phyloP scores from a whole-genome alignment of 2,888 invertebrate species.

The Molorchus minor region DNA sequence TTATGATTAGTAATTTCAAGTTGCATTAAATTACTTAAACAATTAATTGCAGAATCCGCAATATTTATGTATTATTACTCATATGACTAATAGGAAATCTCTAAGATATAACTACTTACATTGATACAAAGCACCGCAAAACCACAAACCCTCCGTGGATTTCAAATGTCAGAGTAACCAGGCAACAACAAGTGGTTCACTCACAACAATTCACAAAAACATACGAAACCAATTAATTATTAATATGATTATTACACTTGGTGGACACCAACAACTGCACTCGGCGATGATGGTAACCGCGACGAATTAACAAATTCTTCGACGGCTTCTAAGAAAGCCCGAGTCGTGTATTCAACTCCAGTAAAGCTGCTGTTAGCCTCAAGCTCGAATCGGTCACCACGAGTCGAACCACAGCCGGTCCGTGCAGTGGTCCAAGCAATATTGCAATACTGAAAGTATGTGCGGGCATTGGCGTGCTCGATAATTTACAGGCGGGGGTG shows the following conservation, averaged over 20 bases:
- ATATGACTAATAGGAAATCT: too few relatives aligned
- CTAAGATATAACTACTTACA: slow-evolving; percentile 16
- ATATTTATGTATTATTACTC: too few relatives aligned
- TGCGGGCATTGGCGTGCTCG: slow-evolving; percentile 36
- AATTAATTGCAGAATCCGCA: too few relatives aligned
- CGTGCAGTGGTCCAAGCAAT: slow-evolving; percentile 41
- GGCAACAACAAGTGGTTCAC: slow-evolving; percentile 35
- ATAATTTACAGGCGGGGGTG: slow-evolving; percentile 9
- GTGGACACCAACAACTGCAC: not conserved
- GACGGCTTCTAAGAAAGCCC: slow-evolving; percentile 3
- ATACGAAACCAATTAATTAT: too few relatives aligned
- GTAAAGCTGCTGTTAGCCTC: slow-evolving; percentile 20
- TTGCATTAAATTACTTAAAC: too few relatives aligned
- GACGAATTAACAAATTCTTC: not conserved
- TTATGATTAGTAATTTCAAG: too few relatives aligned
- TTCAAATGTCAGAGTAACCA: slow-evolving; percentile 30
- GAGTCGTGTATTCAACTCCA: slow-evolving; percentile 3
- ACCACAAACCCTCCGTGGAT: slow-evolving; percentile 25
- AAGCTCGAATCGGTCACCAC: slow-evolving; percentile 34
- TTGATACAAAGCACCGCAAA: slow-evolving; percentile 15
- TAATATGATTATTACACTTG: slow-evolving; percentile 3
- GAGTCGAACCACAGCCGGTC: slow-evolving; percentile 36
- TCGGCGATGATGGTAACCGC: not conserved
- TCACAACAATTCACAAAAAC: slow-evolving; percentile 33
- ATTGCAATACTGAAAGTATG: slow-evolving; percentile 50